These are phyloP conservation scores for Hypsibius dujardini DNA, from an alignment of 1,140 invertebrate species.

Conservation along the genomic window DNA sequence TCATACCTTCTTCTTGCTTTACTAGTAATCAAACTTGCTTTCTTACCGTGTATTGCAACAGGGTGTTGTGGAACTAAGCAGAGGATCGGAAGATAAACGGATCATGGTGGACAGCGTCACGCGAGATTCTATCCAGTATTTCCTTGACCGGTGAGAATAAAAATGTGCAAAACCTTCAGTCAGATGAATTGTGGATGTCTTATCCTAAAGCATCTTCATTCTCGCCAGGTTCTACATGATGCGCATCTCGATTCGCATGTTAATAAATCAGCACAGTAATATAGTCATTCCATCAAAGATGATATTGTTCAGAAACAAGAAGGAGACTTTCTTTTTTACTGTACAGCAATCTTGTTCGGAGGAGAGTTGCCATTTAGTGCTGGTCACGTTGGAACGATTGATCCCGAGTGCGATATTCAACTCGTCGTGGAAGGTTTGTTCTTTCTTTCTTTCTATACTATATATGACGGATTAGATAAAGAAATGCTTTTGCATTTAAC, in stretches of 20 bases:
- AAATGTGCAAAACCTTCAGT: no score
- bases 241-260: conserved; percentile 76
- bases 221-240: conserved; percentile 97
- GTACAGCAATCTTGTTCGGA: conserved; percentile 69
- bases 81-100: no score
- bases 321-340: conserved; percentile 27
- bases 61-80: conserved; percentile 86
- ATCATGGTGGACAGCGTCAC: conserved; percentile 60
- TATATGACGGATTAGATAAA: no score
- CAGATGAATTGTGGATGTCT: no score
- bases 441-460: no score
- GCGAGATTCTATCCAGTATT: conserved; percentile 91
- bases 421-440: conserved; percentile 44
- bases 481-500: not conserved
- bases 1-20: no score
- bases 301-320: conserved; percentile 17
- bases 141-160: conserved; percentile 89
- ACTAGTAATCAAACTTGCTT: no score
- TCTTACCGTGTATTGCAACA: no score
- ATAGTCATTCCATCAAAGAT: conserved; percentile 18
- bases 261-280: conserved; percentile 95
- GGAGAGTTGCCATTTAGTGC: conserved; percentile 49
- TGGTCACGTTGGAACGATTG: conserved; percentile 81
- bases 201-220: no score
- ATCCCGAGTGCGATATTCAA: conserved; percentile 72